Conservation (phyloP, 2,888 invertebrate species). For the Drosophila ochracea region DNA sequence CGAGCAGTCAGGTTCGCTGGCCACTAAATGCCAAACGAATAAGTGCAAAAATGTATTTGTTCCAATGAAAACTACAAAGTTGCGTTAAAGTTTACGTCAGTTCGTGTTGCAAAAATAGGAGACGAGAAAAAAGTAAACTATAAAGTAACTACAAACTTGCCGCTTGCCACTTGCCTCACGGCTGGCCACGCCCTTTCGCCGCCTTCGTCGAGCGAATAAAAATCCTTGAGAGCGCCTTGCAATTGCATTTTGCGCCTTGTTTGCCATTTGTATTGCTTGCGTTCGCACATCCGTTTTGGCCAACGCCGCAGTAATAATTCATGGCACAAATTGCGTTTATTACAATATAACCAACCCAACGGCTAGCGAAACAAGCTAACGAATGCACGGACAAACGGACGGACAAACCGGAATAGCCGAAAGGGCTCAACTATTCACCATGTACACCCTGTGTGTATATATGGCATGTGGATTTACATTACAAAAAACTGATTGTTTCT, state of each 20-base stretch:
- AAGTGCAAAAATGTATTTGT: neutral
- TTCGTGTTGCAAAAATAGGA: neutral
- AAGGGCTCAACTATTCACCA: slow-evolving; percentile 18
- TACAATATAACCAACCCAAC: slow-evolving; percentile 66
- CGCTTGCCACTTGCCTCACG: slow-evolving; percentile 1
- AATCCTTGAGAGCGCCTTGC: slow-evolving; percentile 34
- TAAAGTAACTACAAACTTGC: slow-evolving; percentile 3
- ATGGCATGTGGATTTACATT: slow-evolving; percentile 63
- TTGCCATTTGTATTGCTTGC: slow-evolving; percentile 52
- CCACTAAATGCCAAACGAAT: slow-evolving; percentile 11
- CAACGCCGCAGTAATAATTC: slow-evolving; percentile 80
- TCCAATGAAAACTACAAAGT: slow-evolving; percentile 12
- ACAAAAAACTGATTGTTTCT: slow-evolving; percentile 25
- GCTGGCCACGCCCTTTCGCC: slow-evolving; percentile 7
- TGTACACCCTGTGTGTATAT: slow-evolving; percentile 16
- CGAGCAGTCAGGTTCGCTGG: neutral
- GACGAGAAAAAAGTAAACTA: neutral
- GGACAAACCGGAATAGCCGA: slow-evolving; percentile 21
- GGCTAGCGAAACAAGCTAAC: slow-evolving; percentile 30
- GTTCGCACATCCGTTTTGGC: slow-evolving; percentile 66
- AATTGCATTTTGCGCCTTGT: slow-evolving; percentile 31
- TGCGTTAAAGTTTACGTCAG: slow-evolving; percentile 5
- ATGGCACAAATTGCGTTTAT: slow-evolving; percentile 82
- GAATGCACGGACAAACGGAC: neutral
- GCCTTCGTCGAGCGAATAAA: neutral